Evolutionary conservation across 2,888 invertebrate species (phyloP), one percentile per base, ranked within the genome.

Genomic region (Agrilus mali): DNA sequence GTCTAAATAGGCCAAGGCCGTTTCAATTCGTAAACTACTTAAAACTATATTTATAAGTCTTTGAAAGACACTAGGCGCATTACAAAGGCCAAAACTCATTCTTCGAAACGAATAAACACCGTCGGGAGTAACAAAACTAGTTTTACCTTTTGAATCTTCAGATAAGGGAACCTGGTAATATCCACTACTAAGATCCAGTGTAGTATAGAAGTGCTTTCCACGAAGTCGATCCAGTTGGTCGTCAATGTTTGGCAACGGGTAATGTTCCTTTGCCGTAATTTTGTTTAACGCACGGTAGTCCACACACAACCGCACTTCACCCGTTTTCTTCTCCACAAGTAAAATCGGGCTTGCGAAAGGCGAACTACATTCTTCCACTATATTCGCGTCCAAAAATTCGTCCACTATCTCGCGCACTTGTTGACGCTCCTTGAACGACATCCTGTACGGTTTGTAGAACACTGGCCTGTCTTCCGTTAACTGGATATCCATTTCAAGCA

Each of bases 61-160:
- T 40, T 57, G 56, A 41, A 58, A 62, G 8, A 54, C 55, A 34
- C 50, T 50, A 5, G 56, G 55, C 1, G 58, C 57, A 31, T 59
- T 59, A 2, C 52, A 38, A 5, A 60, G 43, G 3, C 59, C 59
- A 40, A 60, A 63, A 3, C 55, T 52, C 55, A 58, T 54, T 1
- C 50, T 41, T 3, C 47, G 38, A 36, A 53, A 56, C 47, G 59
- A 54, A 37, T 47, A 59, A 6, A 56, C 42, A 10, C 56, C 56
- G 13, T 55, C 56, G 1, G 53, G 55, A 7, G 55, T 60, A 7
- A 49, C 49, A 27, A 57, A 54, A 2, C 53, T 58, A 1, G 56
- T 60, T 32, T 54, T 56, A 5, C 41, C 43, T 8, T 50, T 50
- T 20, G 52, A 52, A 3, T 44, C 47, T 31, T 50, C 41, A 1